Evolutionary conservation across 2,888 invertebrate genomes (phyloP), one percentile per base, ranked within the genome.

Genomic region (Odontomyia ornata): DNA sequence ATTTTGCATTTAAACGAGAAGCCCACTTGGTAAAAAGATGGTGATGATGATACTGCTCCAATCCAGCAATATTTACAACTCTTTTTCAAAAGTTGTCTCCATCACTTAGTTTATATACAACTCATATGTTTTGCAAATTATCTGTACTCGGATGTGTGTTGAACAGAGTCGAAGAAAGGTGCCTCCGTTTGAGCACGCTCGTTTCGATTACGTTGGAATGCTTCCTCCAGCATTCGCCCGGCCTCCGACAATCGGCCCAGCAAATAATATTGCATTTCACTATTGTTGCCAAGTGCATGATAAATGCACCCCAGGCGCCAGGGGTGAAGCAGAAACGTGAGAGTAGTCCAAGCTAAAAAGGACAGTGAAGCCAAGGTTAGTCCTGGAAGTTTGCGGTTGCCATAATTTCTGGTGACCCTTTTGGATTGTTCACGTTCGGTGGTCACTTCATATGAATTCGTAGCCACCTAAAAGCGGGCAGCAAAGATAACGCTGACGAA

Each of bases 31-130:
- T 73, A 27, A 72, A 57, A 72, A 13, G 69, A 69, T 69, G 69
- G 43, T 15, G 73, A 60, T 73, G 69, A 69, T 25, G 73, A 60
- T 73, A 60, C 57, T 30, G 36, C 73, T 60, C 73, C 73, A 73
- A 73, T 60, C 69, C 69, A 23, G 11, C 69, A 46, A 69, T 69
- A 69, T 69, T 57, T 73, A 57, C 57, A 73, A 60, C 73, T 73
- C 73, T 57, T 69, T 47, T 69, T 69, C 69, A 73, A 57, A 73
- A 73, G 73, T 57, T 73, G 73, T 73, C 73, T 73, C 73, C 73
- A 60, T 30, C 60, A 60, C 60, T 73, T 60, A 73, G 18, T 60
- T 52, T 64, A 64, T 67, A 15, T 27, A 67, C 46, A 67, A 5
- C 67, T 43, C 46, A 69, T 30, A 69, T 65, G 36, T 65, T 65